These are phyloP conservation scores for Squalus acanthias DNA, from an alignment of 2,797 vertebrate species.

Conservation along the genomic window DNA sequence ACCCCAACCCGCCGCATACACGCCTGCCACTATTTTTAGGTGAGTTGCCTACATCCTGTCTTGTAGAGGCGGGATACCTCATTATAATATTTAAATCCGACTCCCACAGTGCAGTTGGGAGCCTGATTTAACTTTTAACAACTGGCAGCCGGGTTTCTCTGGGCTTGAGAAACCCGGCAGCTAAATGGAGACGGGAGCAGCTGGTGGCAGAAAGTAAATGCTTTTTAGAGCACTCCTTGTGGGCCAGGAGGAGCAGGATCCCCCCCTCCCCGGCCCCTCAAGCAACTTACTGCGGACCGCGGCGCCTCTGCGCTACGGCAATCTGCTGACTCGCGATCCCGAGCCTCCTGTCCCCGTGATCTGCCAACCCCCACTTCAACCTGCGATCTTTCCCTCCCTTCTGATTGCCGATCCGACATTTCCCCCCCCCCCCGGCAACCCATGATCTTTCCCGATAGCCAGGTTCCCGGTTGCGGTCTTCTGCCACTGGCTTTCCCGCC, in stretches of 20 bases:
- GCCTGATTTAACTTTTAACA: no score
- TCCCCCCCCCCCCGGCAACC: no score
- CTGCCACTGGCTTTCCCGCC: no score
- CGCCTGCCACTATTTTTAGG: no score
- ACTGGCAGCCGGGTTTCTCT: neutral
- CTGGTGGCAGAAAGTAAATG: neutral
- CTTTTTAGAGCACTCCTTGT: neutral
- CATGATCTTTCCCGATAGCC: no score
- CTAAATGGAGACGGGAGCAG: neutral
- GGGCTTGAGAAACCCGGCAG: neutral
- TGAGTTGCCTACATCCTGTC: no score
- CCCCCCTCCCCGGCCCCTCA: neutral
- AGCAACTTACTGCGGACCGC: neutral
- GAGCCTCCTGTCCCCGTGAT: neutral
- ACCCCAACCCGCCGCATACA: no score
- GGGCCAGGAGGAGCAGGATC: neutral
- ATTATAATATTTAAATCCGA: no score
- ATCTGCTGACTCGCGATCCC: neutral
- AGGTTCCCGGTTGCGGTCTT: no score
- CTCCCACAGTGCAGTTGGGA: no score
- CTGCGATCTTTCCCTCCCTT: neutral
- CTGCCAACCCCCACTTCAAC: neutral
- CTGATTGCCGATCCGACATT: neutral
- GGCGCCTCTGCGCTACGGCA: no score
- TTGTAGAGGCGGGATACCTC: no score